Evolutionary conservation across 2,888 invertebrate species (phyloP).

Genomic region (Agapostemon virescens): DNA sequence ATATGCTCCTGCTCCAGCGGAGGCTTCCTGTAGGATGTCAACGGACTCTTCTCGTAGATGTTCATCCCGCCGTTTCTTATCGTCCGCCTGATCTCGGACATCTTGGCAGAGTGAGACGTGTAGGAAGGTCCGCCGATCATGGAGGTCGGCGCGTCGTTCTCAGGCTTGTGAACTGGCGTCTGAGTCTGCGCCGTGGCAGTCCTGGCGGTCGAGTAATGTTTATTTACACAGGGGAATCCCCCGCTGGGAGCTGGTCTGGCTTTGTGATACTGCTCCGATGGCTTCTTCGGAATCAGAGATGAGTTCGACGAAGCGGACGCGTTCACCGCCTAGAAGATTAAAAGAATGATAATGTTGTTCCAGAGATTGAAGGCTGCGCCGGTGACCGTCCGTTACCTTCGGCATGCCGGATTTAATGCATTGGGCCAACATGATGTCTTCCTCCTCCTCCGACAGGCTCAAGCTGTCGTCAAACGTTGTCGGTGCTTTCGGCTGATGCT

Average conservation of each 20-base stretch:
- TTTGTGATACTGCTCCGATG: conserved; percentile 40
- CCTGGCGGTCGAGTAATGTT: conserved; percentile 25
- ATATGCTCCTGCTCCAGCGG: conserved; percentile 25
- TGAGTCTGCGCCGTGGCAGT: conserved; percentile 24
- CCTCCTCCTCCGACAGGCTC: conserved; percentile 82
- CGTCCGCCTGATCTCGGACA: conserved; percentile 21
- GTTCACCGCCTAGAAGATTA: conserved; percentile 48
- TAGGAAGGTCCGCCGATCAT: conserved; percentile 18
- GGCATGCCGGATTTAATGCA: conserved; percentile 86
- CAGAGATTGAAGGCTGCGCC: background rate
- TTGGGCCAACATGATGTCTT: conserved; percentile 85
- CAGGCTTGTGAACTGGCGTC: conserved; percentile 34
- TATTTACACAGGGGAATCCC: conserved; percentile 21
- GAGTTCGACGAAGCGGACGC: conserved; percentile 48
- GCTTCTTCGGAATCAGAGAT: conserved; percentile 35
- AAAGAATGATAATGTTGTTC: background rate
- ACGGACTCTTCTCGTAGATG: background rate
- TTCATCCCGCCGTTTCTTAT: conserved; percentile 27
- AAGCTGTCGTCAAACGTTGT: conserved; percentile 83
- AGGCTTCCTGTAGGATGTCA: background rate
- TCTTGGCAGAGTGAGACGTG: conserved; percentile 28
- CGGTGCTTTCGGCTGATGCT: conserved; percentile 38
- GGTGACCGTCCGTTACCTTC: conserved; percentile 80
- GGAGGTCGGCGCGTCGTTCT: conserved; percentile 19
- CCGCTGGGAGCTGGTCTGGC: background rate